Evolutionary conservation across 2,888 invertebrate species (phyloP), one percentile per base, ranked within the genome.

Genomic region (Aquatica leii): DNA sequence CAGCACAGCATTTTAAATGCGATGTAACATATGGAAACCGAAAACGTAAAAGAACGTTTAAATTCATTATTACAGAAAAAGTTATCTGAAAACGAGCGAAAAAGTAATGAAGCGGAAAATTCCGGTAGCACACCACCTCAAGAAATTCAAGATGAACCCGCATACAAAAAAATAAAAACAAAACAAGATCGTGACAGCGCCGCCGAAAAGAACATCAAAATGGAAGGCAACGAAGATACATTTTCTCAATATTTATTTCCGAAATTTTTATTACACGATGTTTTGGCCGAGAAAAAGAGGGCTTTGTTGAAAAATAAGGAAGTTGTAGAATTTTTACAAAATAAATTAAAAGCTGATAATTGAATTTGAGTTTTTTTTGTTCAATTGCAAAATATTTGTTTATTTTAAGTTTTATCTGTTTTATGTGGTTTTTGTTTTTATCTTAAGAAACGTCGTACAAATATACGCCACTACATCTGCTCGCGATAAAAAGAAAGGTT

Each of bases 231-330:
- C 18, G 64, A 59, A 35, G 58, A 43, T 20, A 24, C 54, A 17
- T 24, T 31, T 5, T 72, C 69, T 11, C 66, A 71, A 56, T 63
- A 70, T 43, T 70, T 73, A 18, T 24, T 24, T 24, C 24, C 24
- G 6, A 24, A 6, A 6, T 24, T 24, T 24, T 24, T 24, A 6
- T 66, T 76, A 56, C 71, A 70, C 58, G 73, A 75, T 55, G 70
- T 76, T 21, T 63, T 76, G 41, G 73, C 69, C 48, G 73, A 75
- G 52, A 76, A 76, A 68, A 76, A 76, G 63, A 69, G 64, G 51
- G 69, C 68, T 0, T 62, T 76, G 52, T 67, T 76, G 20, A 69
- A 69, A 62, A 68, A 75, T 52, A 69, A 68, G 55, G 73, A 74
- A 56, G 68, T 75, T 61, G 59, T 73, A 20, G 64, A 68, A 48